phyloP scores from a whole-genome alignment of 2,113 vertebrate species.

The Saccopteryx leptura region DNA sequence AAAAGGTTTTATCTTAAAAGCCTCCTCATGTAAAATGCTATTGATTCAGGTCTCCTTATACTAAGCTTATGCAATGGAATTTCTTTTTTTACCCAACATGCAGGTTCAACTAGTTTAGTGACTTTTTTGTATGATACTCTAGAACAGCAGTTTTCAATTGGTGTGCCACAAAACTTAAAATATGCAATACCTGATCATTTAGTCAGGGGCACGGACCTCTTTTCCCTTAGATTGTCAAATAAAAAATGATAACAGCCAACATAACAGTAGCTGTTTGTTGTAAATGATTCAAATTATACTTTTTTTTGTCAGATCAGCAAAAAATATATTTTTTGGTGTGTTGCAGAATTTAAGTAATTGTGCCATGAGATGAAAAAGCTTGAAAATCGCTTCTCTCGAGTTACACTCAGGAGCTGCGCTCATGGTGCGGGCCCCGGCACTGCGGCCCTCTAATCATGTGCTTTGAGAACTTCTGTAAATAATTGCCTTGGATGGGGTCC shows the following conservation, averaged over 20 bases:
- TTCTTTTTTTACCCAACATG: neutral
- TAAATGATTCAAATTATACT: neutral
- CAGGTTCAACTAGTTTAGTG: neutral
- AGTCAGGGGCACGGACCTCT: neutral
- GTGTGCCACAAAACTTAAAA: neutral
- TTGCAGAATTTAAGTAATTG: neutral
- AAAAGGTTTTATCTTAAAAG: neutral
- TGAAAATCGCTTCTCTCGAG: neutral
- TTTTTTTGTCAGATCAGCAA: neutral
- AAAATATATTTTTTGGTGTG: neutral
- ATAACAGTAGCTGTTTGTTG: neutral
- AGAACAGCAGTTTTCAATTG: neutral
- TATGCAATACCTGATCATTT: neutral
- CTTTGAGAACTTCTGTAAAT: conserved; percentile 71
- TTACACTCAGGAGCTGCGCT: neutral
- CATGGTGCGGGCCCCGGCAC: neutral
- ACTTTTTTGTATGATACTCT: conserved; percentile 18
- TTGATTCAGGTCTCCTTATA: neutral
- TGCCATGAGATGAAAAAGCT: neutral
- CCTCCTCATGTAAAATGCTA: neutral
- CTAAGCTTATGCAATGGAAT: neutral
- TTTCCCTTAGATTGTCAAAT: neutral
- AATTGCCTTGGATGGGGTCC: conserved; percentile 63
- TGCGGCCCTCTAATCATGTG: neutral
- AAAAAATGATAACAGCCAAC: neutral